Base-by-base conservation (phyloP, 2,113 vertebrate species). In the Mungos mungo region DNA sequence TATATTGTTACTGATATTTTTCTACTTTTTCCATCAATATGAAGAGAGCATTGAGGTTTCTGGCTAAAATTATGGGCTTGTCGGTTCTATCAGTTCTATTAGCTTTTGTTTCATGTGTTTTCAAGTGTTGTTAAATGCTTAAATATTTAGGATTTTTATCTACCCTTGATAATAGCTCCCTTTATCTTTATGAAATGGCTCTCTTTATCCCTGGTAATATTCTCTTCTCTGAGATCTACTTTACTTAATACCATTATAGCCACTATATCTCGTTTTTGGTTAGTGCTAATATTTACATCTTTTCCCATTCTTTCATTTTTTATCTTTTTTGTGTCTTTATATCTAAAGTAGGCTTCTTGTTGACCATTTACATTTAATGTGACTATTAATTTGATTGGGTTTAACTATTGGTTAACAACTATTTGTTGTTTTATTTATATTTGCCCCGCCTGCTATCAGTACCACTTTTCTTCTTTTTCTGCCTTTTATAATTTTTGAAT, bases 221-320 rank as follows among this genome's bases (percentile, higher is more conserved):
- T 87, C 23, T 94, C 90, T 86, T 19, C 80, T 95, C 45, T 95
- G 72, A 76, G n/a, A 63, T 76, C 71, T 92, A 19, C 21, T 90
- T 45, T 94, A 31, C 74, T 77, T 83, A 18, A 54, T 72, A 71
- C 27, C 11, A 69, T 41, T 63, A 68, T 79, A 74, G 14, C 25
- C 38, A 81, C 54, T 57, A 41, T 33, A 33, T 13, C 31, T 92
- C 83, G 71, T 45, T 88, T 92, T 79, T 72, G 71, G 50, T 71
- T 63, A 85, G 33, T 85, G 86, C 71, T 85, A 71, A 33, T 57
- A 52, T 71, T 33, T 47, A 60, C 76, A 76, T 16, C 79, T 65
- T 93, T 96, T 76, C 31, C 38, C 25, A 76, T 82, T 74, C 87
- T 81, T 77, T 88, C 16, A 82, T 83, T 84, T 89, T 93, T 95